Base-by-base conservation (phyloP, 1,140 invertebrate species). In the Macrocentrus cingulum region DNA sequence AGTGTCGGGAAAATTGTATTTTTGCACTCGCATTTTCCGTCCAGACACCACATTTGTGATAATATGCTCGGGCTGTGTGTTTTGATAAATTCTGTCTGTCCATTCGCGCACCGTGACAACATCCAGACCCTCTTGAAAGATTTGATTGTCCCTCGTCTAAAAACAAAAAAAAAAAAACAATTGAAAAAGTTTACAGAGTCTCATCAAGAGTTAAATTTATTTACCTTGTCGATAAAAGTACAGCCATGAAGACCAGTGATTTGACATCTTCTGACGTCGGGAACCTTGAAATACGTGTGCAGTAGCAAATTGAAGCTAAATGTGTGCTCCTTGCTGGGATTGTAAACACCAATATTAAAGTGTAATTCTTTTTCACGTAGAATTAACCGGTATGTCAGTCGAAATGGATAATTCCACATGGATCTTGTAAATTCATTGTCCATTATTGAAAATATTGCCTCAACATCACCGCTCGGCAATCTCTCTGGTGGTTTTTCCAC, bases 211-310 rank as follows among this genome's bases (percentile, higher is more conserved):
- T n/a, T n/a, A n/a, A n/a, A n/a, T n/a, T n/a, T n/a, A n/a, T n/a
- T n/a, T 69, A 95, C 93, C 87, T 97, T 97, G 74, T 98, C 95
- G 64, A 95, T 88, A 76, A 92, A 97, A 67, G 89, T 92, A 68
- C 92, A 92, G 23, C 91, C 92, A 69, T 95, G 88, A 65, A 98
- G 83, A 25, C 94, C 94, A 37, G 90, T 92, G 63, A 98, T 91
- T 80, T 92, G 90, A 69, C 92, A 93, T 53, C 92, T 84, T 32
- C 90, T 84, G 3, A 98, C 93, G 78, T 97, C 93, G 42, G 93
- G 91, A 63, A 95, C 92, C 84, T 94, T 95, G 75, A 98, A 92
- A 81, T 98, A 97, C 6, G 94, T 97, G 77, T 97, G 94, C 62
- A 97, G 80, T 23, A 98, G 80, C 72, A 96, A 82, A 77, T 96